These are phyloP conservation scores for Cettia cetti DNA, from an alignment of 2,113 vertebrate genomes.

Conservation along the genomic window DNA sequence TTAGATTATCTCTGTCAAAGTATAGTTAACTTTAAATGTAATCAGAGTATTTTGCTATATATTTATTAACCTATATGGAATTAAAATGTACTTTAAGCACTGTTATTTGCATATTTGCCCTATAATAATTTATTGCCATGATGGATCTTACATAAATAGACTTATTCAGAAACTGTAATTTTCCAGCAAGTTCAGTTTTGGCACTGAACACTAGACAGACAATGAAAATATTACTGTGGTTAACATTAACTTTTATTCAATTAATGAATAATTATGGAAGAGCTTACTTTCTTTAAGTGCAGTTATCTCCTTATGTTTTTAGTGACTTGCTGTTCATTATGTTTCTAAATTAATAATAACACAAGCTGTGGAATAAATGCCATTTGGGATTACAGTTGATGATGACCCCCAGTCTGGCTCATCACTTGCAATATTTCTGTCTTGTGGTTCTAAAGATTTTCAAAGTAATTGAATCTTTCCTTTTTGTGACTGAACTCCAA, in stretches of 20 bases:
- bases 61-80: not conserved
- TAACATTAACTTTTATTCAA: conserved; percentile 41
- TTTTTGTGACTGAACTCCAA: conserved; percentile 57
- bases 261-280: conserved; percentile 65
- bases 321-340: conserved; percentile 47
- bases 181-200: conserved; percentile 2
- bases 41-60: not conserved
- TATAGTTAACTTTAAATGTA: not conserved
- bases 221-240: conserved; percentile 16
- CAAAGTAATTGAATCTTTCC: conserved; percentile 69
- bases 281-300: conserved; percentile 40
- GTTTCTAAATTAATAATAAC: conserved; percentile 26
- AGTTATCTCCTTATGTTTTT: conserved; percentile 35
- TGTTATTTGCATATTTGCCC: not conserved
- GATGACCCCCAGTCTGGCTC: conserved; percentile 41
- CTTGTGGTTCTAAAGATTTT: conserved; percentile 38
- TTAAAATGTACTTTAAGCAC: conserved; percentile 6
- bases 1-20: not conserved
- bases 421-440: conserved; percentile 51
- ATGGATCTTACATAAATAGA: not conserved
- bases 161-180: not conserved
- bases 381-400: conserved; percentile 53
- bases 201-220: not conserved
- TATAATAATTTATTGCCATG: not conserved
- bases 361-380: conserved; percentile 21